These are phyloP conservation scores for Conus ventricosus DNA, from an alignment of 1,140 invertebrate species.

Conservation along the genomic window DNA sequence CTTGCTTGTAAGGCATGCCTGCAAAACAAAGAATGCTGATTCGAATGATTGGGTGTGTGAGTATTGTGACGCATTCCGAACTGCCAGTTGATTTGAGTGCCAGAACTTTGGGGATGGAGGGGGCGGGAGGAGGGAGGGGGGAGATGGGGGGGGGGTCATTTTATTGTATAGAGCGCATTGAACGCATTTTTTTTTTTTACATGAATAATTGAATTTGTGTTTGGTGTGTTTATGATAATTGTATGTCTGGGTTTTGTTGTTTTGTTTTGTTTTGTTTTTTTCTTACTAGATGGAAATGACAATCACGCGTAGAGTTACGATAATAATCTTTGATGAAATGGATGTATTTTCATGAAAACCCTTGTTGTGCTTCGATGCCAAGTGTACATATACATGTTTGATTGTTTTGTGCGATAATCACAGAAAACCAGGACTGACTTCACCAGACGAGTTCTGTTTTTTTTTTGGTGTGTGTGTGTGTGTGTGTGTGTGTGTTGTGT, in stretches of 20 bases:
- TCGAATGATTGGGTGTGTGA: neutral
- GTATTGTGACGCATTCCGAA: neutral
- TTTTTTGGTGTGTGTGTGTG: neutral
- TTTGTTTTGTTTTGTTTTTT: neutral
- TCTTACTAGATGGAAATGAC: neutral
- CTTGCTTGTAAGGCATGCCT: too few species aligned
- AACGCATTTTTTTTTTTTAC: neutral
- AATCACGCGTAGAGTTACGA: neutral
- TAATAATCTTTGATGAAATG: neutral
- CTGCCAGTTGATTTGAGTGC: neutral
- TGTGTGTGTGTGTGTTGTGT: too few species aligned
- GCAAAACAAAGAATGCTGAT: too few species aligned
- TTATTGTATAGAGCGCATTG: neutral
- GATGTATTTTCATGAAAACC: neutral
- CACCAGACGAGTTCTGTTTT: neutral
- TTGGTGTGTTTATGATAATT: neutral
- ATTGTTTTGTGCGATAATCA: neutral
- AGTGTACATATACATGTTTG: neutral
- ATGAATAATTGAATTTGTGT: too few species aligned
- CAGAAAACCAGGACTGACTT: neutral
- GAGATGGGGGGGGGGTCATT: too few species aligned
- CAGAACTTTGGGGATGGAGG: neutral
- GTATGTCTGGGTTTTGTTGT: neutral
- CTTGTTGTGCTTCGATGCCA: neutral
- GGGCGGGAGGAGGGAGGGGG: too few species aligned